A percentile compares a stretch with the other conserved stretches of the same genome.
These are phyloP conservation scores for Xenopus laevis DNA, from an alignment of 2,113 vertebrate genomes.

Conservation along the genomic window DNA sequence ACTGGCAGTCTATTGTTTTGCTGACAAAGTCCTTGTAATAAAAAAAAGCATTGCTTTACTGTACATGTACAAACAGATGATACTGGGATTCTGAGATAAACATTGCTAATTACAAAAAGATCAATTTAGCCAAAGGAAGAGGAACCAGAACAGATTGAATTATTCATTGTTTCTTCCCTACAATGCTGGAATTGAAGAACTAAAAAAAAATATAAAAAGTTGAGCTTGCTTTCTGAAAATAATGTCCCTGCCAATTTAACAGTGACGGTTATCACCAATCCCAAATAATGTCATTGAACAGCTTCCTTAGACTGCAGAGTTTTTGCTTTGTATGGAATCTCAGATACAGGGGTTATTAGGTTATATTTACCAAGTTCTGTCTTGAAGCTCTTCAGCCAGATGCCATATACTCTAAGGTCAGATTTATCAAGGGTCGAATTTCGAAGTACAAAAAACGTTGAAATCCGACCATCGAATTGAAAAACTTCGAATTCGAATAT, in stretches of 20 bases:
- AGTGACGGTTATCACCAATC: too few species aligned
- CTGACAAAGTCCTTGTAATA: background rate
- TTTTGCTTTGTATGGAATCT: too few species aligned
- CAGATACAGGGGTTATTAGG: too few species aligned
- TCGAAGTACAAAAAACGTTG: too few species aligned
- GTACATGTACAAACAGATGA: conserved; percentile 10
- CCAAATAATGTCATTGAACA: conserved; percentile 18
- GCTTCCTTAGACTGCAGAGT: background rate
- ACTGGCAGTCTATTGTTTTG: background rate
- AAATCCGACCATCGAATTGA: too few species aligned
- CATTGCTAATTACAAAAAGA: conserved; percentile 52
- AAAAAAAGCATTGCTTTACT: background rate
- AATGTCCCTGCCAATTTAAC: too few species aligned
- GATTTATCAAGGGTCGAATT: too few species aligned
- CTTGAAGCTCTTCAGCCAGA: too few species aligned
- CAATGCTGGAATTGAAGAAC: conserved; percentile 10
- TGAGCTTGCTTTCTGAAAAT: background rate
- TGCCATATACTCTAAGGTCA: too few species aligned
- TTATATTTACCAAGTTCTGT: too few species aligned
- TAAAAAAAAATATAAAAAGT: background rate
- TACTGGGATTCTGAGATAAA: conserved; percentile 44
- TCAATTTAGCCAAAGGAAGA: conserved; percentile 46
- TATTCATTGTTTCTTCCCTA: conserved; percentile 32
- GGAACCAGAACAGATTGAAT: conserved; percentile 39
- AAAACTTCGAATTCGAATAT: too few species aligned